These are phyloP conservation scores for Trachurus trachurus DNA, from an alignment of 2,797 vertebrate genomes.

Conservation along the genomic window DNA sequence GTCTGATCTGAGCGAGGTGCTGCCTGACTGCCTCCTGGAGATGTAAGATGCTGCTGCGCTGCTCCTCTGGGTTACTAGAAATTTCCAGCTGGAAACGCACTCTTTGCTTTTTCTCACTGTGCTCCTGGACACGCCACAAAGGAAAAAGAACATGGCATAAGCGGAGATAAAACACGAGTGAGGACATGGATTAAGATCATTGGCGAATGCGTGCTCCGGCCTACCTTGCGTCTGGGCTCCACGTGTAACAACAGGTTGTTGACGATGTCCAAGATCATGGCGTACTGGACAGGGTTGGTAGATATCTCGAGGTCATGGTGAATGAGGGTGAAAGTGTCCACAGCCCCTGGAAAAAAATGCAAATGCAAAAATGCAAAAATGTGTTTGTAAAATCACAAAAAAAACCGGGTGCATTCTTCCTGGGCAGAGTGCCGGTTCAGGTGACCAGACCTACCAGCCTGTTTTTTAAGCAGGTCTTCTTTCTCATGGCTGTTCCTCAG, in stretches of 20 bases:
- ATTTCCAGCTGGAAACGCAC: conserved; percentile 99
- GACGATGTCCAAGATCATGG: conserved; percentile 99
- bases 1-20: conserved; percentile 95
- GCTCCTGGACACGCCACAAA: conserved; percentile 86
- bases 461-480: conserved; percentile 97
- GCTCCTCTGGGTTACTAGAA: conserved; percentile 98
- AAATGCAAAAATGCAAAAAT: too few relatives aligned
- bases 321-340: conserved; percentile 98
- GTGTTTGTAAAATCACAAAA: not conserved
- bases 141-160: not conserved
- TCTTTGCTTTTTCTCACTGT: conserved; percentile 98
- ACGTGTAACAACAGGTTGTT: conserved; percentile 97
- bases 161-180: not conserved
- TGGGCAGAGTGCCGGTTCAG: not conserved
- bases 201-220: not conserved
- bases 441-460: conserved; percentile 87
- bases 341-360: conserved; percentile 89
- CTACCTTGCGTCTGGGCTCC: conserved; percentile 96
- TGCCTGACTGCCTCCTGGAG: conserved; percentile 96
- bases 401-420: not conserved
- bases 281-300: conserved; percentile 98
- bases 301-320: conserved; percentile 98
- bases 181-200: not conserved
- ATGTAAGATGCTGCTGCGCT: conserved; percentile 97
- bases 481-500: conserved; percentile 92